These are phyloP conservation scores for Bombus fervidus DNA, from an alignment of 1,140 invertebrate species.

Conservation along the genomic window DNA sequence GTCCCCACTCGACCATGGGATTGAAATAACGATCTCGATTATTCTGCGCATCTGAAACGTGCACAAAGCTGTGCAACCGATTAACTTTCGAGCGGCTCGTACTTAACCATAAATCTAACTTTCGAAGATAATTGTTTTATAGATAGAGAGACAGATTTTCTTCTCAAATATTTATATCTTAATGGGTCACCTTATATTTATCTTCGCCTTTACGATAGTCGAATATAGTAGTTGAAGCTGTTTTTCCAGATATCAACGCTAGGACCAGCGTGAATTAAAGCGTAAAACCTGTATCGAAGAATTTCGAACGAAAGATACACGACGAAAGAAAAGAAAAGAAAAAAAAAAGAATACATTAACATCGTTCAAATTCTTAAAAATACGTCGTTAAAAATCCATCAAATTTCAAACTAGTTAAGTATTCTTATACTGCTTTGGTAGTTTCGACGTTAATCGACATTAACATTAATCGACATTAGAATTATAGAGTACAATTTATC, in stretches of 20 bases:
- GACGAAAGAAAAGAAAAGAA: too few species aligned
- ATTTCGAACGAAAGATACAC: not conserved
- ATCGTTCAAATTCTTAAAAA: not conserved
- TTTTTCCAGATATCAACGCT: not conserved
- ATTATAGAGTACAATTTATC: not conserved
- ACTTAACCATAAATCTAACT: not conserved
- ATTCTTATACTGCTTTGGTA: too few species aligned
- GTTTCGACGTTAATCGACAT: not conserved
- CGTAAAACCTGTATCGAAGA: not conserved
- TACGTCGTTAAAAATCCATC: not conserved
- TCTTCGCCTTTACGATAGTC: not conserved
- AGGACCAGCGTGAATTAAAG: not conserved
- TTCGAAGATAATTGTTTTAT: not conserved
- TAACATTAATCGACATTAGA: too few species aligned
- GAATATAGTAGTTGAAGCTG: not conserved
- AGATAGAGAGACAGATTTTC: not conserved
- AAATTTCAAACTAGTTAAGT: not conserved
- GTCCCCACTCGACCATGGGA: not conserved
- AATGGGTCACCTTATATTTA: not conserved
- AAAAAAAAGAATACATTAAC: not conserved
- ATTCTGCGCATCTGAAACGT: not conserved
- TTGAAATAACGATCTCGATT: not conserved
- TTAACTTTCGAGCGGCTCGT: not conserved
- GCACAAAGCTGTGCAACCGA: not conserved
- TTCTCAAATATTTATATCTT: not conserved